These are phyloP conservation scores for Lithophane semibrunnea DNA, from an alignment of 2,888 invertebrate species.

Conservation along the genomic window DNA sequence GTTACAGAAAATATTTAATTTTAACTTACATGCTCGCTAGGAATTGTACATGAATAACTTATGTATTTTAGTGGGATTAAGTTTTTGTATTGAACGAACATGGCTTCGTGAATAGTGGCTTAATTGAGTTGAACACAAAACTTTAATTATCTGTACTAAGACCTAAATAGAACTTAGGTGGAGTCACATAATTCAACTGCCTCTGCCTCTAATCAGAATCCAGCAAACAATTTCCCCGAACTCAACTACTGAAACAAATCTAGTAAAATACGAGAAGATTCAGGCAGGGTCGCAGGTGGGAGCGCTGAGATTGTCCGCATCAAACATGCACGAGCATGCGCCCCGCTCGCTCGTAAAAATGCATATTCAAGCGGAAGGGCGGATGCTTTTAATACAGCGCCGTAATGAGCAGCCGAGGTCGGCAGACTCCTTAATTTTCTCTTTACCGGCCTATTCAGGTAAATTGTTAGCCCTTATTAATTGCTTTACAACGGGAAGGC, in stretches of 20 bases:
- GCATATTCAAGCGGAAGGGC: conserved; percentile 88
- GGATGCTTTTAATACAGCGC: conserved; percentile 87
- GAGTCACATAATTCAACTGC: background rate
- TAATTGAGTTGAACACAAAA: conserved; percentile 11
- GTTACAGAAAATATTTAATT: conserved; percentile 69
- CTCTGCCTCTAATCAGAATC: background rate
- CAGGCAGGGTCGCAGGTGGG: conserved; percentile 71
- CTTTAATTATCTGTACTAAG: background rate
- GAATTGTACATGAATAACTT: conserved; percentile 29
- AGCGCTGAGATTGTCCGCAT: conserved; percentile 86
- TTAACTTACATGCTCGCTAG: conserved; percentile 48
- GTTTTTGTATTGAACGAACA: conserved; percentile 6
- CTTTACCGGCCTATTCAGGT: conserved; percentile 84
- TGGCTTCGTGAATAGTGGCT: background rate
- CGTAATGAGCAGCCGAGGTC: conserved; percentile 87
- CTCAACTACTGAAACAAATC: conserved; percentile 50
- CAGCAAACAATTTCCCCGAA: background rate
- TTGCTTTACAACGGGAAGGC: conserved; percentile 78
- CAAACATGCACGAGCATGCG: conserved; percentile 85
- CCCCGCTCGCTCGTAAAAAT: conserved; percentile 88
- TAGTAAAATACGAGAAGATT: conserved; percentile 51
- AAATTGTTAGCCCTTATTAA: conserved; percentile 82
- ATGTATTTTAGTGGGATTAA: conserved; percentile 31
- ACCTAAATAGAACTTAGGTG: background rate
- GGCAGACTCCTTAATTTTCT: conserved; percentile 87